A percentile compares a stretch with the other conserved stretches of the same genome.
Conservation (phyloP, 2,797 vertebrate genomes). For the Lateolabrax maculatus region DNA sequence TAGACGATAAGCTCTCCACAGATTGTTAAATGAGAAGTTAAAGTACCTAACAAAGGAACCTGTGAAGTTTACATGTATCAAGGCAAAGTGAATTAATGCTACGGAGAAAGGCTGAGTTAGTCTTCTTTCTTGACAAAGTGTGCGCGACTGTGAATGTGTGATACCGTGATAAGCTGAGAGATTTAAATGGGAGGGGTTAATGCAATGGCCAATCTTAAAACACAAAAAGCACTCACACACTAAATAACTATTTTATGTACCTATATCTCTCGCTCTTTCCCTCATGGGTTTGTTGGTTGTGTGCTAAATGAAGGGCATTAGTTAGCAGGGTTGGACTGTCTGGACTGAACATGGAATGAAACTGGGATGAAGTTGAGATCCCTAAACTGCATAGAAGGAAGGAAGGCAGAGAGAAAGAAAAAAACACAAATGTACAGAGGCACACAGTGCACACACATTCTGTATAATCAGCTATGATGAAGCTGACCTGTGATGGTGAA, state of each 20-base stretch:
- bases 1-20: conserved; percentile 60
- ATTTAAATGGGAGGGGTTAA: conserved; percentile 44
- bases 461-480: conserved; percentile 10
- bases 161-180: conserved; percentile 52
- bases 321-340: not conserved
- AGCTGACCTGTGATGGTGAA: not conserved
- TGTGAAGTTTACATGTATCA: conserved; percentile 64
- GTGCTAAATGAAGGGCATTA: conserved; percentile 3
- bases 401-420: not conserved
- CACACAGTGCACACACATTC: not conserved
- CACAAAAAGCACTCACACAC: conserved; percentile 15
- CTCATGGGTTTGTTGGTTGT: not conserved
- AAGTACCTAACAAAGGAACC: conserved; percentile 63
- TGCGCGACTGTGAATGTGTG: conserved; percentile 43
- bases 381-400: conserved; percentile 14
- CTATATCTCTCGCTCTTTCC: not conserved
- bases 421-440: not conserved
- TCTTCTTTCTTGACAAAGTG: conserved; percentile 44
- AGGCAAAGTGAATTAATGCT: conserved; percentile 64
- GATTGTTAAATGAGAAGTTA: conserved; percentile 69
- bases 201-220: conserved; percentile 18
- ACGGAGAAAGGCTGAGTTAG: conserved; percentile 53
- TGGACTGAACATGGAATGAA: conserved; percentile 24
- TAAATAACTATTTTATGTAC: conserved; percentile 16
- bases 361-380: conserved; percentile 20